Evolutionary conservation across 1,140 invertebrate species (phyloP).

Genomic region (Copidosoma floridanum): DNA sequence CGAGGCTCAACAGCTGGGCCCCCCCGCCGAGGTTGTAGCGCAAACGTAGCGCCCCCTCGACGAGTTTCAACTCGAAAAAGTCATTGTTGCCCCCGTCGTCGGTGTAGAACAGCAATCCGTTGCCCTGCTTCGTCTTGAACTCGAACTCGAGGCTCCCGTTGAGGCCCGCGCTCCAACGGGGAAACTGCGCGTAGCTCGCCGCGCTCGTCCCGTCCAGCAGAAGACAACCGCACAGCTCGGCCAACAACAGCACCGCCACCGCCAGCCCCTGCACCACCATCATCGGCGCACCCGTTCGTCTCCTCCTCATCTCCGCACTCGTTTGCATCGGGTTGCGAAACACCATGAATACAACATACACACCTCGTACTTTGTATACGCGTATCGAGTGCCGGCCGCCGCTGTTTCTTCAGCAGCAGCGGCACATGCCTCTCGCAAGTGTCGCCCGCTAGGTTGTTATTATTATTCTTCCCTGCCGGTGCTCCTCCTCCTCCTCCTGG

Average conservation of each 20-base stretch:
- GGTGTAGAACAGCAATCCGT: conserved; percentile 86
- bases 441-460: no score
- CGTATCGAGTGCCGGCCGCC: no score
- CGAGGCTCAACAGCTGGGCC: conserved; percentile 83
- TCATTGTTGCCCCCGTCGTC: conserved; percentile 92
- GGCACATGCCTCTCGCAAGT: no score
- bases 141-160: conserved; percentile 89
- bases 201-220: conserved; percentile 80
- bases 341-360: no score
- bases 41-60: conserved; percentile 83
- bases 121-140: conserved; percentile 87
- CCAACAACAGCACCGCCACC: conserved; percentile 12
- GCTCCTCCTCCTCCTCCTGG: not conserved
- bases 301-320: not conserved
- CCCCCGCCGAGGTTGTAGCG: conserved; percentile 85
- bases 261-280: not conserved
- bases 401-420: no score
- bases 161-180: conserved; percentile 82
- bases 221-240: conserved; percentile 50
- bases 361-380: no score
- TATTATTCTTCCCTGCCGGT: no score
- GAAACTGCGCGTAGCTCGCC: conserved; percentile 85
- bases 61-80: conserved; percentile 92
- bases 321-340: no score
- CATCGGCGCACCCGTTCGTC: not conserved